Conservation (phyloP, 2,888 invertebrate genomes). For the Thymelicus acteon region DNA sequence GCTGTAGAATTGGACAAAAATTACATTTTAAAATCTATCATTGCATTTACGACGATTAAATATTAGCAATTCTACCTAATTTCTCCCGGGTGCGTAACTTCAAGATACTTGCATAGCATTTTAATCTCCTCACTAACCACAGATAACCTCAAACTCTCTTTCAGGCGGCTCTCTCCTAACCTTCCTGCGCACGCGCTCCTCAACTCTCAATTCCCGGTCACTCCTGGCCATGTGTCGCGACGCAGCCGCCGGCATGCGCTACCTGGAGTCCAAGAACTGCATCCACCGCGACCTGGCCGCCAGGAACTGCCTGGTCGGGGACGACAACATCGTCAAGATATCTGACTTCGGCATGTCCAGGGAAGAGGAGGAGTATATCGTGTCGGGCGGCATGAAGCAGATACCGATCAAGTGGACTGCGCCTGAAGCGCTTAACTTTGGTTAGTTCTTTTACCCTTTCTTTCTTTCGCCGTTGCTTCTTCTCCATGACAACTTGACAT, state of each 20-base stretch:
- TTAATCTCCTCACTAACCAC: no score
- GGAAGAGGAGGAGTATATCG: constrained; percentile 98
- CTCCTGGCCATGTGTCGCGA: constrained; percentile 96
- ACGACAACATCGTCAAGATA: constrained; percentile 96
- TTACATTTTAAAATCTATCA: no score
- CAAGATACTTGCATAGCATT: no score
- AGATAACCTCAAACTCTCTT: not conserved
- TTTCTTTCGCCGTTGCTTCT: no score
- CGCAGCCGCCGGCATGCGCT: constrained; percentile 97
- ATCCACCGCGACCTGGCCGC: constrained; percentile 98
- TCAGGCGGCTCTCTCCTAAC: constrained; percentile 95
- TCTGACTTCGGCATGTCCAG: constrained; percentile 99
- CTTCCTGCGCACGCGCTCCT: constrained; percentile 92
- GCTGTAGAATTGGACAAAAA: no score
- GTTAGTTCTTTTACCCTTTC: constrained; percentile 68
- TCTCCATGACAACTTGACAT: no score
- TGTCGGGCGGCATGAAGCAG: constrained; percentile 99
- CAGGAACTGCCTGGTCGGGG: constrained; percentile 95
- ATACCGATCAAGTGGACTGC: constrained; percentile 99
- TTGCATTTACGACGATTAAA: no score
- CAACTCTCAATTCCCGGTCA: constrained; percentile 86
- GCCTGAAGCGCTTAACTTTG: constrained; percentile 97
- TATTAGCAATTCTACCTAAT: no score
- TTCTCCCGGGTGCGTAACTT: no score
- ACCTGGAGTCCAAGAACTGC: constrained; percentile 97